These are phyloP conservation scores for Muscina levida DNA, from an alignment of 2,888 invertebrate genomes.

Conservation along the genomic window DNA sequence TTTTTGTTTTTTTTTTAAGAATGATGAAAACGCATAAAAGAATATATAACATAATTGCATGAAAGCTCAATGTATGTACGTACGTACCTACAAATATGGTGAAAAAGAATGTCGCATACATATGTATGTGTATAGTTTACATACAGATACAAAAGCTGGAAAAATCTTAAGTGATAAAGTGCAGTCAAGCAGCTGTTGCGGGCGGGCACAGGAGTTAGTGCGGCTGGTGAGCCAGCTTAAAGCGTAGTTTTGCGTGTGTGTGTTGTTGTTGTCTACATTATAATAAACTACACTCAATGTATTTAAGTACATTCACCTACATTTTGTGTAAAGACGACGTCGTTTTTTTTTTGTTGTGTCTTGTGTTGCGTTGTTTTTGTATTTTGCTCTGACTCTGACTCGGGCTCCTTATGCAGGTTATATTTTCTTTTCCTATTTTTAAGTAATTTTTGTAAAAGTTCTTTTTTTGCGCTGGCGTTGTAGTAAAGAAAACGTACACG, in stretches of 20 bases:
- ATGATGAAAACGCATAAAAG: too few species aligned
- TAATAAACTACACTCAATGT: slow-evolving; percentile 62
- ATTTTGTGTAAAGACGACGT: slow-evolving; percentile 26
- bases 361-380: neutral
- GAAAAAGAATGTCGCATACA: too few species aligned
- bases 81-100: too few species aligned
- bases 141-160: neutral
- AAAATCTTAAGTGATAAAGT: slow-evolving; percentile 15
- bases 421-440: slow-evolving; percentile 48
- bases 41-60: too few species aligned
- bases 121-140: neutral
- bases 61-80: too few species aligned
- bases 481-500: slow-evolving; percentile 1
- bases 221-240: slow-evolving; percentile 31
- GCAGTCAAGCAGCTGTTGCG: neutral
- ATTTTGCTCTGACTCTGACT: neutral
- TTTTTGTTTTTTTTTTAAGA: too few species aligned
- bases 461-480: neutral
- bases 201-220: neutral
- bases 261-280: too few species aligned
- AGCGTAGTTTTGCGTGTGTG: slow-evolving; percentile 48
- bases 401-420: neutral
- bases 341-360: slow-evolving; percentile 13
- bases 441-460: neutral
- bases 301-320: slow-evolving; percentile 65